Base-by-base conservation (phyloP, 2,113 vertebrate genomes). In the Calidris pugnax region DNA sequence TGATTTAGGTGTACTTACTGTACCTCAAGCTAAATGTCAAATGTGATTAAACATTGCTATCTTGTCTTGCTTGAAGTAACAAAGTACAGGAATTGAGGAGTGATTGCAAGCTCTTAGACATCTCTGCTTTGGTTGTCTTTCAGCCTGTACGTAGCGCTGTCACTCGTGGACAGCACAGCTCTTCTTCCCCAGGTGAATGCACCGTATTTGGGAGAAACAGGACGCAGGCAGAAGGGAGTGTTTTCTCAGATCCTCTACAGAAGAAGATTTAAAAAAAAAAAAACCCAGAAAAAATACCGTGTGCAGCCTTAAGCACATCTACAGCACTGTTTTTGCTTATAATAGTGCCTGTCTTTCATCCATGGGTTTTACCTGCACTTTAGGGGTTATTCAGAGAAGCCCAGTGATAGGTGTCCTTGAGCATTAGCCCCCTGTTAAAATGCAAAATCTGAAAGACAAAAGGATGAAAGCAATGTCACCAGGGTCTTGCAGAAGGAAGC, bases 1-100 rank as follows among this genome's bases (percentile, higher is more conserved):
- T 97, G 95, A 95, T 97, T 96, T 95, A 94, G 80, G 81, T 83
- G 96, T 93, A 92, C 76, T 93, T 95, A 92, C 32, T 84, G 95
- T 96, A 95, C 83, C 90, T 80, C 63, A 89, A 96, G 96, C 94
- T 96, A 90, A 97, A 95, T 95, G 93, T 97, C 98, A 97, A 69
- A 76, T 83, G 80, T 80, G 96, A 97, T 98, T 96, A 96, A 96
- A 85, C 53, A 24, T 89, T 60, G 45, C 85, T 69, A 3, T 78
- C 91, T 23, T 69, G 64, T 71, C 51, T 81, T 86, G 71, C 94
- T 89, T 45, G 76, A 72, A 97, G 89, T 89, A 92, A 85, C 72
- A 26, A 93, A 86, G 53, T 12, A 12, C 66, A 90, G 87, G 57
- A 45, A 84, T 68, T 68, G 10, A 35, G 8, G 60, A 80, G 68